These are phyloP conservation scores for Parnassius smintheus DNA, from an alignment of 2,888 invertebrate species.

Conservation along the genomic window DNA sequence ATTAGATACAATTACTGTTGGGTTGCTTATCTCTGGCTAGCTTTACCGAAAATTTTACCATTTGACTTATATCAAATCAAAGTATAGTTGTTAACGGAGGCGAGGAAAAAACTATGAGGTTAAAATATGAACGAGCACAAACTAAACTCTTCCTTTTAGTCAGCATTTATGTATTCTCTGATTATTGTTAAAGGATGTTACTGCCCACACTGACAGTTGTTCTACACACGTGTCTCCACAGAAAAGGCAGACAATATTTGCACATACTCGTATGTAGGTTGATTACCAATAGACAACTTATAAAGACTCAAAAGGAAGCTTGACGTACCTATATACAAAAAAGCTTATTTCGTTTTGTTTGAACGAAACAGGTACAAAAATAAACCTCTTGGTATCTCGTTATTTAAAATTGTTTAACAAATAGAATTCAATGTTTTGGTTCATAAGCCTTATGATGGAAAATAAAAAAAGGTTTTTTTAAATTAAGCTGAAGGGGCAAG, in stretches of 20 bases:
- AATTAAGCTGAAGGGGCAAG: too few relatives aligned
- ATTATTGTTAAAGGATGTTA: slow-evolving; percentile 40
- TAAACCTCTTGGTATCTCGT: too few relatives aligned
- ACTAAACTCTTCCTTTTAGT: not conserved
- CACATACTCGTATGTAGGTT: slow-evolving; percentile 53
- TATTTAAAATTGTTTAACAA: too few relatives aligned
- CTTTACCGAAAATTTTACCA: too few relatives aligned
- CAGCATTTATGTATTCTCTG: slow-evolving; percentile 19
- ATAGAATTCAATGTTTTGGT: too few relatives aligned
- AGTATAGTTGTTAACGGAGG: too few relatives aligned
- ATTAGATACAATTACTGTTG: too few relatives aligned
- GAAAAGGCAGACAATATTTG: slow-evolving; percentile 55
- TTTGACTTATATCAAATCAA: too few relatives aligned
- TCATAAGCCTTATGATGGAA: too few relatives aligned
- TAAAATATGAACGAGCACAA: not conserved
- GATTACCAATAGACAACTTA: slow-evolving; percentile 37
- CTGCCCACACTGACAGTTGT: slow-evolving; percentile 36
- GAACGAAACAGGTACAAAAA: not conserved
- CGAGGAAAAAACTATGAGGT: too few relatives aligned
- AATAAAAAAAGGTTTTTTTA: too few relatives aligned
- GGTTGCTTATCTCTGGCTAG: too few relatives aligned
- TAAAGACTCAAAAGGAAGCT: slow-evolving; percentile 18
- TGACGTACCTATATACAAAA: slow-evolving; percentile 2
- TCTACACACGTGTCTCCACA: slow-evolving; percentile 44
- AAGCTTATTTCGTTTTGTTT: not conserved